Percentiles rank a stretch among this genome's conserved stretches.
These are phyloP conservation scores for Uropetala carovei DNA, from an alignment of 2,888 invertebrate genomes.

Conservation along the genomic window DNA sequence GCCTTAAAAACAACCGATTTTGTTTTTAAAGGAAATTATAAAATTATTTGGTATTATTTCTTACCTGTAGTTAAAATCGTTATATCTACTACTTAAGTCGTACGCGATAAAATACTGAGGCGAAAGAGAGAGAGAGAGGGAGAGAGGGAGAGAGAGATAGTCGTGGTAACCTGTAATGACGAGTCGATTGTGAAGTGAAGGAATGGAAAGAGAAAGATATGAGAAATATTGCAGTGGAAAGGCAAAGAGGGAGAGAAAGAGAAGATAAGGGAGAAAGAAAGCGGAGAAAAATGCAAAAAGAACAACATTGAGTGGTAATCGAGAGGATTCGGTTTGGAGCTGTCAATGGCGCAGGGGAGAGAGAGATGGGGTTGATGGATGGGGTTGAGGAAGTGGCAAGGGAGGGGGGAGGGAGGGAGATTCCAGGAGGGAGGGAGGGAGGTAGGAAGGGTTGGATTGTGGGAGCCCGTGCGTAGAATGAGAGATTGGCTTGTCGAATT, in stretches of 20 bases:
- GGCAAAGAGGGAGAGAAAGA: not conserved
- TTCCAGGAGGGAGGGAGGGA: not conserved
- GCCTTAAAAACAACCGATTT: too few relatives aligned
- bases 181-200: not conserved
- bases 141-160: not conserved
- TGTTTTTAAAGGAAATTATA: too few relatives aligned
- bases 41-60: too few relatives aligned
- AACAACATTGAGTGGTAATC: not conserved
- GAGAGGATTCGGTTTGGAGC: not conserved
- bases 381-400: too few relatives aligned
- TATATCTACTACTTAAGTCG: too few relatives aligned
- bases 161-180: not conserved
- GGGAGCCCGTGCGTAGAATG: not conserved
- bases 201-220: not conserved
- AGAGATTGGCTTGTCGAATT: conserved; percentile 17
- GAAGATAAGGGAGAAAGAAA: conserved; percentile 10
- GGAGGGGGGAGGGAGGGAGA: not conserved
- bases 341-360: not conserved
- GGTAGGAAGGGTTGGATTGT: too few relatives aligned
- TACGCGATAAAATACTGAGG: too few relatives aligned
- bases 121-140: too few relatives aligned
- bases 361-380: too few relatives aligned
- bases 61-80: too few relatives aligned
- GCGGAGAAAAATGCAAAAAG: not conserved
- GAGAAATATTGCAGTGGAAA: not conserved